phyloP scores from a whole-genome alignment of 2,113 vertebrate genomes.

The Tragelaphus imberbis region DNA sequence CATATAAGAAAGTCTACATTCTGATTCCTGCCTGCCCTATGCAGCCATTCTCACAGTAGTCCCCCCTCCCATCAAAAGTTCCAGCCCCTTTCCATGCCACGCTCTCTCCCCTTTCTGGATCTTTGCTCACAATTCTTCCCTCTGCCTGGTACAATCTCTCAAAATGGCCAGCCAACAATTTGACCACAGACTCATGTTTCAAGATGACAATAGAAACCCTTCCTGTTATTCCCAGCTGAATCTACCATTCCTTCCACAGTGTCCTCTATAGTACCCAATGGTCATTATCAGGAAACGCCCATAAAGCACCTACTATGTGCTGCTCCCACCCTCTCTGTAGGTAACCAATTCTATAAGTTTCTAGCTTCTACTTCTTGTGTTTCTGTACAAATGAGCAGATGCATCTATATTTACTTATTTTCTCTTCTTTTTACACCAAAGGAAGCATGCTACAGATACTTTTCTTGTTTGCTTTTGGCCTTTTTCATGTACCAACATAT shows the following conservation, averaged over 20 bases:
- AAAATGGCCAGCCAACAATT: neutral
- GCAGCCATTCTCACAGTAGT: neutral
- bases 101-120: neutral
- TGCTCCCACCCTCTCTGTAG: neutral
- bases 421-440: neutral
- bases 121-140: neutral
- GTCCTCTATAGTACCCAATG: neutral
- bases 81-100: neutral
- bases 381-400: neutral
- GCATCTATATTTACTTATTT: neutral
- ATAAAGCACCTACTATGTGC: neutral
- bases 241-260: neutral
- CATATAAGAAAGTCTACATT: neutral
- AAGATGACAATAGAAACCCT: constrained; percentile 23
- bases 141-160: constrained; percentile 14
- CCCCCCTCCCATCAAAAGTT: neutral
- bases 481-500: neutral
- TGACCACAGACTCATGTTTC: neutral
- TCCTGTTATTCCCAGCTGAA: neutral
- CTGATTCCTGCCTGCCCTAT: neutral
- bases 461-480: neutral
- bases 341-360: constrained; percentile 1
- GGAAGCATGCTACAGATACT: neutral
- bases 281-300: neutral
- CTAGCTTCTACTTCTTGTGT: neutral